These are phyloP conservation scores for Conomelus anceps DNA, from an alignment of 2,888 invertebrate genomes.

Conservation along the genomic window DNA sequence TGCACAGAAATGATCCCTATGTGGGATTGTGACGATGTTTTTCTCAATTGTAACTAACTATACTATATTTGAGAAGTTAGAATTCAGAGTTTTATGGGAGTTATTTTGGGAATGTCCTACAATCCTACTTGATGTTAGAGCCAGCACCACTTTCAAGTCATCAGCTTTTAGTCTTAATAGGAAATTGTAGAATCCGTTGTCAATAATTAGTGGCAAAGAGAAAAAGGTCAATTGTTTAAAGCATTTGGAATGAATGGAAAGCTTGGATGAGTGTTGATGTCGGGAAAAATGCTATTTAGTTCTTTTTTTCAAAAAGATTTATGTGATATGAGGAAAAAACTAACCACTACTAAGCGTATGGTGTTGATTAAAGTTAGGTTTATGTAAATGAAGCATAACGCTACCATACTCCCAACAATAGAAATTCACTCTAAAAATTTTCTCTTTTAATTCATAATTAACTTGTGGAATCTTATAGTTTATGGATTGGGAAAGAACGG, in stretches of 20 bases:
- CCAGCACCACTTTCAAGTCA: background rate
- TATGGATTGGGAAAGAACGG: too few relatives aligned
- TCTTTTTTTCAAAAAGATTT: background rate
- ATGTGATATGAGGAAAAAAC: background rate
- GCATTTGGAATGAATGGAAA: background rate
- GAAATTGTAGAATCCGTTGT: background rate
- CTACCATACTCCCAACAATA: too few relatives aligned
- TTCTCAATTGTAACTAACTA: too few relatives aligned
- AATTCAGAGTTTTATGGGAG: background rate
- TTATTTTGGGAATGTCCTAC: background rate
- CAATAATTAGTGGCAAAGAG: background rate
- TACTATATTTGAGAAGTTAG: background rate
- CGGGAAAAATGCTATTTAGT: background rate
- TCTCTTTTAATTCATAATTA: too few relatives aligned
- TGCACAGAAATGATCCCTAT: too few relatives aligned
- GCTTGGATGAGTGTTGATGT: background rate
- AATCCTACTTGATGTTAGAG: background rate
- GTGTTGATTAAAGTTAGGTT: too few relatives aligned
- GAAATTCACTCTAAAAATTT: too few relatives aligned
- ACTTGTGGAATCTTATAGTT: too few relatives aligned
- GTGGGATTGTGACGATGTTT: too few relatives aligned
- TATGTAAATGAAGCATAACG: too few relatives aligned
- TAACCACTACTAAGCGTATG: too few relatives aligned
- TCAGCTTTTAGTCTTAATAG: background rate
- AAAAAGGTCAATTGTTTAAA: background rate